Percentiles rank a stretch among this genome's conserved stretches.
phyloP scores from a whole-genome alignment of 2,113 vertebrate genomes.

The Eolophus roseicapilla region DNA sequence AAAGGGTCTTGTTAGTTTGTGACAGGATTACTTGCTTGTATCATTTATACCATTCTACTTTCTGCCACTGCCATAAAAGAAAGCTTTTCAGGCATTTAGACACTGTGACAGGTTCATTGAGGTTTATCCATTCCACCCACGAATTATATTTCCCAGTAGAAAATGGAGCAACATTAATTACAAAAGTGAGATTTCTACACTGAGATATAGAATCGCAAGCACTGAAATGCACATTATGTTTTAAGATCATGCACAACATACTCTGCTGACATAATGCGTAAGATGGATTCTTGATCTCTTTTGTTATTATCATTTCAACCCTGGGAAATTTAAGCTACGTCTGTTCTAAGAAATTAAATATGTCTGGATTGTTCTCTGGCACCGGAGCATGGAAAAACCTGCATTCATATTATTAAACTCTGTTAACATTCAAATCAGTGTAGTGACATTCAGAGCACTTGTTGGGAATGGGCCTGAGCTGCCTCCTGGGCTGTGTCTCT shows the following conservation, averaged over 20 bases:
- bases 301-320: neutral
- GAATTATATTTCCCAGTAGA: neutral
- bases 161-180: conserved; percentile 18
- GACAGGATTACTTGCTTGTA: neutral
- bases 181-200: neutral
- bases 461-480: neutral
- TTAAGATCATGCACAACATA: neutral
- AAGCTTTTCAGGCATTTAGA: neutral
- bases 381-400: neutral
- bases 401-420: neutral
- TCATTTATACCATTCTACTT: neutral
- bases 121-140: neutral
- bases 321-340: neutral
- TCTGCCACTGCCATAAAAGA: neutral
- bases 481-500: fast-evolving
- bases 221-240: neutral
- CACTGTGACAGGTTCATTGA: neutral
- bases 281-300: conserved; percentile 6
- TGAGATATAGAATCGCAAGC: neutral
- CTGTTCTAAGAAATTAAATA: neutral
- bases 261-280: neutral
- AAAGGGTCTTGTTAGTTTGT: neutral
- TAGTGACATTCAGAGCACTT: neutral
- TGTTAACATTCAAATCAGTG: neutral
- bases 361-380: neutral